A percentile compares a stretch with the other conserved stretches of the same genome.
Evolutionary conservation across 1,140 invertebrate species (phyloP).

Genomic region (Heliconius hermathena): DNA sequence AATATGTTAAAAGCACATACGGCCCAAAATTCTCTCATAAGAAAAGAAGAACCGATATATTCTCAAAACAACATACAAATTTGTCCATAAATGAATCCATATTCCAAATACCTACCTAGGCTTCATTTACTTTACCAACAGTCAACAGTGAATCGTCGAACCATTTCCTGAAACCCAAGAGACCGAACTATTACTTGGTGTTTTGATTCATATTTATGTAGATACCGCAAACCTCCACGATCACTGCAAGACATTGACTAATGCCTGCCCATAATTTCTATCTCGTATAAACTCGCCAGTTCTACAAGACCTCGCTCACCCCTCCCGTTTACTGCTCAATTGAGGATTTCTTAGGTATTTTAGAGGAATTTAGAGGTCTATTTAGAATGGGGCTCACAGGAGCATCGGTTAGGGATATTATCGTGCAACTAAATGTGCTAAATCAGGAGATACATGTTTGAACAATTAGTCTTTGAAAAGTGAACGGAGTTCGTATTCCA

Average conservation of each 20-base stretch:
- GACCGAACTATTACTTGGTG: constrained; percentile 33
- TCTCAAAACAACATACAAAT: not conserved
- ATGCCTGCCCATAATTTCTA: constrained; percentile 57
- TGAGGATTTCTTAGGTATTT: not conserved
- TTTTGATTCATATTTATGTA: constrained; percentile 43
- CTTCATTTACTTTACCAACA: not conserved
- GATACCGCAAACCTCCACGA: constrained; percentile 45
- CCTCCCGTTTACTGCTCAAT: constrained; percentile 20
- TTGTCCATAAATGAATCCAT: not conserved
- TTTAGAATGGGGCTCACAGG: constrained; percentile 43
- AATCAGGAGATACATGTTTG: constrained; percentile 61
- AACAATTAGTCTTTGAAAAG: constrained; percentile 60
- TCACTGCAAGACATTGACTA: constrained; percentile 60
- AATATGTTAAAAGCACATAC: too few species aligned
- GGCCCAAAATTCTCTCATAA: too few species aligned
- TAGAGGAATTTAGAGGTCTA: constrained; percentile 35
- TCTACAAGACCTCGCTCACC: constrained; percentile 35
- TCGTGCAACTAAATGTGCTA: constrained; percentile 60
- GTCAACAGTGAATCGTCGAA: constrained; percentile 20
- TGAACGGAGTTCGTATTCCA: constrained; percentile 54
- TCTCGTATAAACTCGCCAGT: constrained; percentile 46
- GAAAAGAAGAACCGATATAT: too few species aligned
- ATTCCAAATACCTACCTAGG: not conserved
- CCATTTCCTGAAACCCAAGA: constrained; percentile 25
- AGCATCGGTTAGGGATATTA: constrained; percentile 59